Base-by-base conservation (phyloP, 2,888 invertebrate genomes). In the Lasioglossum figueresi region DNA sequence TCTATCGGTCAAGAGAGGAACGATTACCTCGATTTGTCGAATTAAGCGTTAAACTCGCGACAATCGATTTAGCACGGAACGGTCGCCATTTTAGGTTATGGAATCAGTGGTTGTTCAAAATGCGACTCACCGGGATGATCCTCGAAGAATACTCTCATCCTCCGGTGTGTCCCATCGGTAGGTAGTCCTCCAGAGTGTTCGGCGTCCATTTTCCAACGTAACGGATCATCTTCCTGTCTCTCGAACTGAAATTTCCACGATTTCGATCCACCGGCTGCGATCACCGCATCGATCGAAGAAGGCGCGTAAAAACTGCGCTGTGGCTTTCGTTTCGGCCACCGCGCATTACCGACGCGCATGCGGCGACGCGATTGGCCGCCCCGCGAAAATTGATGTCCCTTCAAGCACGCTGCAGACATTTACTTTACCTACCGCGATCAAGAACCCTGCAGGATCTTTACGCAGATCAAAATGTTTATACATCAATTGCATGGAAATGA, bases 331-430 rank as follows among this genome's bases (percentile, higher is more conserved):
- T 59, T 59, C 63, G 59, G 27, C 34, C 23, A 68, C 31, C 4
- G 66, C 81, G 77, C 77, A 73, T 73, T 73, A 82, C 66, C 77
- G 73, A 73, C 81, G 72, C 81, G 81, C 81, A 66, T 63, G n/a
- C n/a, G 71, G 48, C 71, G 59, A 63, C 34, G 34, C 37, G 23
- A 76, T 72, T 76, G 76, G 48, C 72, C 27, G 23, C 16, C 12
- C 45, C 48, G 23, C 23, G 23, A 37, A 68, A 48, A 74, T 74
- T 74, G 12, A 74, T 31, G 19, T n/a, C 56, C 31, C 27, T 27
- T 23, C 48, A 4, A 56, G 8, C 52, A 77, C 66, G 48, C 31
- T 31, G 31, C 66, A 68, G 74, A 31, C n/a, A 48, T 40, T 74
- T 79, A 74, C 79, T 37, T 79, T 79, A 66, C 74, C 79, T n/a